These are phyloP conservation scores for Hypocryptadius cinnamomeus DNA, from an alignment of 2,113 vertebrate species.

Conservation along the genomic window DNA sequence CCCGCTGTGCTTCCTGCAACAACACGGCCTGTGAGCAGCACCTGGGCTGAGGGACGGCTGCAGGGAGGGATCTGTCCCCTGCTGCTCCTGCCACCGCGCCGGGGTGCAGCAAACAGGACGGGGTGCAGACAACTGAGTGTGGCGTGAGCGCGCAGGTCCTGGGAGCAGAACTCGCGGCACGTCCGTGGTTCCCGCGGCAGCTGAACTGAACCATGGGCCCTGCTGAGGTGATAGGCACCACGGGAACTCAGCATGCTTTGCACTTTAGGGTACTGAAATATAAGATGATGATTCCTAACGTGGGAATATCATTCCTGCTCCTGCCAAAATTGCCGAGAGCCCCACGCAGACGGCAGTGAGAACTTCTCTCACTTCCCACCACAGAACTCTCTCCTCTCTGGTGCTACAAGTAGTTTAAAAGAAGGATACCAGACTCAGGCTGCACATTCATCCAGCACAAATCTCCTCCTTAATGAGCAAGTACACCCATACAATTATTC, in stretches of 20 bases:
- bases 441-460: background rate
- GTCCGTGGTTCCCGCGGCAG: fast-evolving
- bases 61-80: background rate
- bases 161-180: fast-evolving
- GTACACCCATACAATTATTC: background rate
- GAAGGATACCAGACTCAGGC: background rate
- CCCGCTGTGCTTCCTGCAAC: slow-evolving; percentile 88
- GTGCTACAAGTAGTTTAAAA: background rate
- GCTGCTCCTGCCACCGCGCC: background rate
- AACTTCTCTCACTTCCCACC: background rate
- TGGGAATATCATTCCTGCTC: background rate
- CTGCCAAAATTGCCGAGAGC: background rate
- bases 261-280: fast-evolving
- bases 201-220: background rate
- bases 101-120: fast-evolving
- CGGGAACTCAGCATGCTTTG: fast-evolving
- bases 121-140: fast-evolving
- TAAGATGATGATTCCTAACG: background rate
- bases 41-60: fast-evolving
- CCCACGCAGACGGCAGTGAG: fast-evolving
- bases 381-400: background rate
- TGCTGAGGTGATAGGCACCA: fast-evolving
- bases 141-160: background rate
- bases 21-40: background rate
- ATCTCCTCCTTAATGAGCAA: background rate